A percentile compares a stretch with the other conserved stretches of the same genome.
phyloP scores from a whole-genome alignment of 2,113 vertebrate species.

The Aptenodytes patagonicus region DNA sequence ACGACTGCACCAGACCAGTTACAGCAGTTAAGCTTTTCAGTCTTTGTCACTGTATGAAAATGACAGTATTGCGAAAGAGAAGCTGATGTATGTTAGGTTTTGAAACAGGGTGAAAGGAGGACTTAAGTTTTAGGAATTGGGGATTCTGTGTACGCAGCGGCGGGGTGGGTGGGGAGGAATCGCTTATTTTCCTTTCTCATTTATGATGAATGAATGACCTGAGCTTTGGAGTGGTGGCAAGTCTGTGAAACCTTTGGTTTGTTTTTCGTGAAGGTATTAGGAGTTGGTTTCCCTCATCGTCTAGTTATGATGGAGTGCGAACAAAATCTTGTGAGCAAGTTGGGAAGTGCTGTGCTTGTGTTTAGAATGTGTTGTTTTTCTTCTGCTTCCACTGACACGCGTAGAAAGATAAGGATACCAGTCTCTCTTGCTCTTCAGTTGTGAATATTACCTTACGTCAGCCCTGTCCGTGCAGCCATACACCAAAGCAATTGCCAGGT shows the following conservation, averaged over 20 bases:
- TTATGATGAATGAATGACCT: neutral
- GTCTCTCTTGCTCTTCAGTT: neutral
- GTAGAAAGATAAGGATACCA: neutral
- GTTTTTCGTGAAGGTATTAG: neutral
- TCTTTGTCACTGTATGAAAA: neutral
- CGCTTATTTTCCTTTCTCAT: neutral
- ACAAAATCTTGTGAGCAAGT: neutral
- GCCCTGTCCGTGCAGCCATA: rapidly evolving
- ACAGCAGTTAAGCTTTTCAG: neutral
- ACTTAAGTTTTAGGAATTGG: neutral
- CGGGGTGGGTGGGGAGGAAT: neutral
- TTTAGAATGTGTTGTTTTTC: neutral
- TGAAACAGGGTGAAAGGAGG: neutral
- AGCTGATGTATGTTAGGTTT: neutral
- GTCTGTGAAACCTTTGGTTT: neutral
- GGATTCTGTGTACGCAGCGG: neutral
- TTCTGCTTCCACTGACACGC: rapidly evolving
- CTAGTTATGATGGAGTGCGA: neutral
- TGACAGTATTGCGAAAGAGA: neutral
- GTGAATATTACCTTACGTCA: neutral
- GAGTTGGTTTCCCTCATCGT: neutral
- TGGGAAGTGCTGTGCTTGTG: neutral
- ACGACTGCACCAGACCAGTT: neutral
- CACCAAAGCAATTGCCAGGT: neutral
- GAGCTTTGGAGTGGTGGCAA: neutral